Percentiles rank a stretch among this genome's conserved stretches.
Conservation (phyloP, 2,888 invertebrate genomes). For the Megalurothrips usitatus region DNA sequence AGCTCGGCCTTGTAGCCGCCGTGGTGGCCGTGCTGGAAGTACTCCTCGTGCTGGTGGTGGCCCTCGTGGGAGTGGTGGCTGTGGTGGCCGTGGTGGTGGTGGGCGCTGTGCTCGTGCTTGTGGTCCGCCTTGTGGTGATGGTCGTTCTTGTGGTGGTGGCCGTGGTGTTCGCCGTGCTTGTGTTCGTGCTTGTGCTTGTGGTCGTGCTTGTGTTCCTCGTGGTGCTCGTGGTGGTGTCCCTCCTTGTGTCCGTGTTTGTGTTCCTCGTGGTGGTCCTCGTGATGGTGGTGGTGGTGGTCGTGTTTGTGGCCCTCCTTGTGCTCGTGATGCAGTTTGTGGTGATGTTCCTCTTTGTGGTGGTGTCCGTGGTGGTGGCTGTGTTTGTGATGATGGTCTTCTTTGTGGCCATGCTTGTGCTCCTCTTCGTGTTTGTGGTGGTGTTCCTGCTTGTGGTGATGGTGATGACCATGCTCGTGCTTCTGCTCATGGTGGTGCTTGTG, state of each 20-base stretch:
- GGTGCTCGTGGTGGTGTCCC: conserved; percentile 46
- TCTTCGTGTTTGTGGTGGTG: conserved; percentile 41
- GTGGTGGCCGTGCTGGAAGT: conserved; percentile 42
- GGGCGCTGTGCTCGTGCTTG: conserved; percentile 51
- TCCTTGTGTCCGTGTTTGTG: conserved; percentile 44
- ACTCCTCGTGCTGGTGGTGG: conserved; percentile 49
- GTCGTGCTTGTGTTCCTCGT: conserved; percentile 45
- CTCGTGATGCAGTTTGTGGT: conserved; percentile 39
- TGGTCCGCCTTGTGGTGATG: conserved; percentile 44
- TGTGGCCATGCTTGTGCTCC: conserved; percentile 39
- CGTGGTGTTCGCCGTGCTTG: conserved; percentile 39
- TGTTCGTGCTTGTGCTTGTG: conserved; percentile 38
- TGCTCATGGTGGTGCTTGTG: conserved; percentile 48
- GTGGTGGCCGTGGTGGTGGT: conserved; percentile 46
- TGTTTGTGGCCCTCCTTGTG: conserved; percentile 40
- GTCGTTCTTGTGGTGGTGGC: conserved; percentile 39
- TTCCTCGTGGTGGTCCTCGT: conserved; percentile 47
- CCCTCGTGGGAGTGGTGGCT: conserved; percentile 46
- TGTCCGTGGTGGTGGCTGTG: conserved; percentile 40
- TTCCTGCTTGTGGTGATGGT: conserved; percentile 39
- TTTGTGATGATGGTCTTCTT: conserved; percentile 40
- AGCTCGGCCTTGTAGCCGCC: conserved; percentile 5
- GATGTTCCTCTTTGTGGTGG: conserved; percentile 40
- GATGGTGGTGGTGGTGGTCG: conserved; percentile 39
- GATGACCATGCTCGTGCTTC: conserved; percentile 42